phyloP scores from a whole-genome alignment of 2,113 vertebrate genomes.

The Anthoscopus minutus region DNA sequence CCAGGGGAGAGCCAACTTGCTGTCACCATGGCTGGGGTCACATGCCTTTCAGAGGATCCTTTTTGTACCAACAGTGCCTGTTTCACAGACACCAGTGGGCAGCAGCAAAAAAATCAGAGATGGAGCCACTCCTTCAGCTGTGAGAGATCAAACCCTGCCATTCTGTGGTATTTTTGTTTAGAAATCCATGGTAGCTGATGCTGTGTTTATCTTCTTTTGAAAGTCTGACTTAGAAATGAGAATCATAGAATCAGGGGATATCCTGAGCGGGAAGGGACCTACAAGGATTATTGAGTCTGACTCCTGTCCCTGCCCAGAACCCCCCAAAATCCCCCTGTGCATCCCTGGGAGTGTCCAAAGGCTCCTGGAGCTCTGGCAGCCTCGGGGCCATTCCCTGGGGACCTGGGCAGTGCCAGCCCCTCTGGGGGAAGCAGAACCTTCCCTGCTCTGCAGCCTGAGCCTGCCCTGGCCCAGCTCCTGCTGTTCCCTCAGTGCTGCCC shows the following conservation, averaged over 20 bases:
- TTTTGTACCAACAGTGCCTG: background rate
- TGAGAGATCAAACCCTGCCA: background rate
- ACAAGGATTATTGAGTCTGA: background rate
- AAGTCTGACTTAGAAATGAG: background rate
- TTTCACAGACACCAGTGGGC: background rate
- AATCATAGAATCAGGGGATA: background rate
- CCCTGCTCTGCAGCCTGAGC: rapidly evolving
- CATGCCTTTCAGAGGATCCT: too few relatives aligned
- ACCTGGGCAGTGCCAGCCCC: background rate
- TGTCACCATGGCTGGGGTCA: background rate
- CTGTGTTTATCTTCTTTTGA: background rate
- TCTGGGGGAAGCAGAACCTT: background rate
- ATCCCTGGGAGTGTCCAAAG: background rate
- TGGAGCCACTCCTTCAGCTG: background rate
- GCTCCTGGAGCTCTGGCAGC: background rate
- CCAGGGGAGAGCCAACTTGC: background rate
- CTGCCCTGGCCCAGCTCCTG: background rate
- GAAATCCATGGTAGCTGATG: background rate
- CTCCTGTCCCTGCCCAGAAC: background rate
- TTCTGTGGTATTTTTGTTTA: background rate
- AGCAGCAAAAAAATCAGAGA: background rate
- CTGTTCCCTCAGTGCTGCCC: rapidly evolving
- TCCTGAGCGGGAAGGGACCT: background rate
- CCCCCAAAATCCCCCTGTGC: background rate
- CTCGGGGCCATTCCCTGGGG: background rate